Evolutionary conservation across 2,797 vertebrate species (phyloP).

Genomic region (Spatula versicolor): DNA sequence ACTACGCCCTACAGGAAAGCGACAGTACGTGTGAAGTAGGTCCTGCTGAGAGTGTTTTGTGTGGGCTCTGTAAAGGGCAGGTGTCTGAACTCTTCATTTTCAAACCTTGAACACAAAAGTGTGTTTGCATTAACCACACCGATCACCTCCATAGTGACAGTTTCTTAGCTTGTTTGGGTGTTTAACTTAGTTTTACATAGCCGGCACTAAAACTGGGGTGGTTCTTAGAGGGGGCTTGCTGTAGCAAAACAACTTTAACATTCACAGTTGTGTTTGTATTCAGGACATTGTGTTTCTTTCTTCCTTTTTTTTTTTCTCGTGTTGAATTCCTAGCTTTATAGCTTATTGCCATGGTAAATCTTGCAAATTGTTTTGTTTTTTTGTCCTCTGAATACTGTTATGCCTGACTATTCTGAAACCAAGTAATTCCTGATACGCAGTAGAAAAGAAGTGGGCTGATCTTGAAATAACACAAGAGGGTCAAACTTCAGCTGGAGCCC

Average conservation of each 20-base stretch:
- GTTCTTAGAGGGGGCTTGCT: not conserved
- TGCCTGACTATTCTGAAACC: not conserved
- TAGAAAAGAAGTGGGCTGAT: not conserved
- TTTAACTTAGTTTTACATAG: not conserved
- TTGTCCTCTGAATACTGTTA: not conserved
- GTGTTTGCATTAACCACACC: not conserved
- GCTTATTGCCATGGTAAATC: constrained; percentile 7
- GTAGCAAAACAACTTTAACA: not conserved
- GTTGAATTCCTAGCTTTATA: not conserved
- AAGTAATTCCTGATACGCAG: not conserved
- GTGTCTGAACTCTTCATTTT: not conserved
- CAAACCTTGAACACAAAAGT: not conserved
- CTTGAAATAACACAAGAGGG: not conserved
- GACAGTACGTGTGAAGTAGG: not conserved
- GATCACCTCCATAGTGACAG: not conserved
- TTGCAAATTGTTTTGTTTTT: not conserved
- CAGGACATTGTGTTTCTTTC: not conserved
- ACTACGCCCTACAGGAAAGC: not conserved
- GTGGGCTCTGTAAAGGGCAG: not conserved
- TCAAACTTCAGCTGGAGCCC: not conserved
- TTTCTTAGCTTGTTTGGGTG: not conserved
- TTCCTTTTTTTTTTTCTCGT: not conserved
- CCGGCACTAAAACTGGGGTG: not conserved
- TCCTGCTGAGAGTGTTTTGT: not conserved
- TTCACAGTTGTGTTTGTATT: not conserved